These are phyloP conservation scores for Paguma larvata DNA, from an alignment of 2,797 vertebrate species.

Conservation along the genomic window DNA sequence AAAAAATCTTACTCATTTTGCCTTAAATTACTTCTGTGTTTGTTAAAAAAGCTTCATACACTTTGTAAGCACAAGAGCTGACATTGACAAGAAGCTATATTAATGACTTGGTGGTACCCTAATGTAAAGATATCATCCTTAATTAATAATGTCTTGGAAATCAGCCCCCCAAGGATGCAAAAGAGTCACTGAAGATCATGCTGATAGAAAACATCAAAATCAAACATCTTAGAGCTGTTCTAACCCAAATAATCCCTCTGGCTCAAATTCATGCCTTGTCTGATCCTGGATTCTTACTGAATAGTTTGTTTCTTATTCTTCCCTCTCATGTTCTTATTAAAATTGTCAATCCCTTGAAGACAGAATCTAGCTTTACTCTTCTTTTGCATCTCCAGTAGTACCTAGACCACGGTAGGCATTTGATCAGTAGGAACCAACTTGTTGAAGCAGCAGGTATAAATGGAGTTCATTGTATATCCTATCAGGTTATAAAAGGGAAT, in stretches of 20 bases:
- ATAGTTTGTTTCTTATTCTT: conserved; percentile 15
- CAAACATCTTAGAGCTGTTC: background rate
- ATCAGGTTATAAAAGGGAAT: conserved; percentile 17
- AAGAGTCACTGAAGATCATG: background rate
- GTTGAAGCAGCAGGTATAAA: conserved; percentile 30
- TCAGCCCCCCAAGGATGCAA: background rate
- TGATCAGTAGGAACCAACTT: background rate
- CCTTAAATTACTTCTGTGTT: background rate
- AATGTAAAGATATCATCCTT: background rate
- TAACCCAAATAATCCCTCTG: background rate
- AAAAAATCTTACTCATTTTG: background rate
- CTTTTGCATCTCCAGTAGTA: background rate
- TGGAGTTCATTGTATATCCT: background rate
- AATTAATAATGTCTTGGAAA: conserved; percentile 48
- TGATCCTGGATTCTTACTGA: background rate
- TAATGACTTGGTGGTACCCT: background rate
- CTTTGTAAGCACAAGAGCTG: background rate
- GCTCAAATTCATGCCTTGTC: background rate
- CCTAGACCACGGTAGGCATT: background rate
- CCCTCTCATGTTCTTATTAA: background rate
- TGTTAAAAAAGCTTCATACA: background rate
- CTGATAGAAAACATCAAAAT: conserved; percentile 6
- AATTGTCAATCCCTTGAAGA: background rate
- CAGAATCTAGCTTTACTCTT: background rate
- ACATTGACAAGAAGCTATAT: background rate